Evolutionary conservation across 2,888 invertebrate genomes (phyloP).

Genomic region (Drosophila bunnanda): DNA sequence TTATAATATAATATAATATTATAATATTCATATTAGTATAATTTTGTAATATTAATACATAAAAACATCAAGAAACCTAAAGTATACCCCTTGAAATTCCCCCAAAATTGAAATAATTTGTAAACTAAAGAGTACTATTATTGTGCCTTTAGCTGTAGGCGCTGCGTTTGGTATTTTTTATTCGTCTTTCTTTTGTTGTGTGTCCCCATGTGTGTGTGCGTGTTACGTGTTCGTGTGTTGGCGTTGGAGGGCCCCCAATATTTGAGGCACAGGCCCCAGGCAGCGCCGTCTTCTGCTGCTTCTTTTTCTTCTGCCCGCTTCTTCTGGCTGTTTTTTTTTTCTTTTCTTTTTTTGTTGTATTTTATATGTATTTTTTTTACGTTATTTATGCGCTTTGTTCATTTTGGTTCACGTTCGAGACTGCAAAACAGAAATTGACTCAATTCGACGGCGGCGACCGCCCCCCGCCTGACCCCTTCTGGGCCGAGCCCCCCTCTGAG

Average conservation of each 20-base stretch:
- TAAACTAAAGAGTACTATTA: neutral
- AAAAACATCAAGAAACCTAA: neutral
- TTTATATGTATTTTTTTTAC: slow-evolving; percentile 48
- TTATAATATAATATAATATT: no score
- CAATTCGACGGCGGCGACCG: slow-evolving; percentile 72
- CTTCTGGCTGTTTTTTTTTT: slow-evolving; percentile 23
- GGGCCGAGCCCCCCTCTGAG: neutral
- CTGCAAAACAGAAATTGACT: slow-evolving; percentile 75
- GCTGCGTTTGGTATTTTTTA: slow-evolving; percentile 10
- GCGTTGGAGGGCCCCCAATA: slow-evolving; percentile 72
- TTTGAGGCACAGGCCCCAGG: slow-evolving; percentile 43
- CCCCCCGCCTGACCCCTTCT: neutral
- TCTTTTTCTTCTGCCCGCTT: slow-evolving; percentile 19
- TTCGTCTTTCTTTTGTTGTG: slow-evolving; percentile 2
- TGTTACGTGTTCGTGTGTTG: slow-evolving; percentile 48
- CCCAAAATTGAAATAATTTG: neutral
- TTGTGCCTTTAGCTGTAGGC: neutral
- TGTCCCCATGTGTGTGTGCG: slow-evolving; percentile 2
- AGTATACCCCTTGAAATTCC: neutral
- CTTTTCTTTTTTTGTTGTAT: slow-evolving; percentile 12
- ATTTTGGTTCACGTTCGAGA: slow-evolving; percentile 74
- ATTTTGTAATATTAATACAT: no score
- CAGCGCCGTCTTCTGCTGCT: slow-evolving; percentile 42
- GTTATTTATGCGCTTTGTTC: slow-evolving; percentile 79
- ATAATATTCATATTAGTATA: no score